A percentile compares a stretch with the other conserved stretches of the same genome.
phyloP scores from a whole-genome alignment of 2,888 invertebrate genomes.

The Lomographa bimaculata region DNA sequence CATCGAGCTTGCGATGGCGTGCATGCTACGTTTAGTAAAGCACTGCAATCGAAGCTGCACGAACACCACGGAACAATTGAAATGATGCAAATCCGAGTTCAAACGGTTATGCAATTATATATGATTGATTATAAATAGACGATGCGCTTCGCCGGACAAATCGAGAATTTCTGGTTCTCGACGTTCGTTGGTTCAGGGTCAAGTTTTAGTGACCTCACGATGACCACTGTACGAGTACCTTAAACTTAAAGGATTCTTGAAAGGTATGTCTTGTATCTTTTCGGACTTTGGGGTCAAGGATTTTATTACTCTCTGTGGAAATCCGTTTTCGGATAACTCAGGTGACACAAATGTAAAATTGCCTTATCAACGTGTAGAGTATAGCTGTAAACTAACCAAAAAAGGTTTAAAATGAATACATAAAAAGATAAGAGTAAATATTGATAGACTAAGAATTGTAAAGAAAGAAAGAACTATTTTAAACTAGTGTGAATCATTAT shows the following conservation, averaged over 20 bases:
- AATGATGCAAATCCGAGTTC: slow-evolving; percentile 24
- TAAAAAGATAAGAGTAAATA: no score
- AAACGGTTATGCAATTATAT: slow-evolving; percentile 28
- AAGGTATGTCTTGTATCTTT: slow-evolving; percentile 11
- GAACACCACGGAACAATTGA: slow-evolving; percentile 8
- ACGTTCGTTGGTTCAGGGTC: slow-evolving; percentile 26
- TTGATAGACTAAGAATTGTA: no score
- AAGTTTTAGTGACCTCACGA: slow-evolving; percentile 28
- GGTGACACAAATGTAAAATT: neutral
- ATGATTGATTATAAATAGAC: slow-evolving; percentile 20
- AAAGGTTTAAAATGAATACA: no score
- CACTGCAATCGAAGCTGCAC: slow-evolving; percentile 31
- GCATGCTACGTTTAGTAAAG: slow-evolving; percentile 33
- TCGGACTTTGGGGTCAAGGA: slow-evolving; percentile 7
- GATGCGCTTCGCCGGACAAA: slow-evolving; percentile 15
- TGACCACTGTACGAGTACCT: slow-evolving; percentile 7
- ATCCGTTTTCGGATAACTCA: slow-evolving; percentile 1
- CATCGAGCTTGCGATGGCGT: slow-evolving; percentile 46
- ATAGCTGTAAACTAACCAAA: no score
- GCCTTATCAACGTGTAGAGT: no score
- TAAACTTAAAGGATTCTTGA: slow-evolving; percentile 3
- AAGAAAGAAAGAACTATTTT: no score
- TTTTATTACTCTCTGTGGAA: slow-evolving; percentile 3
- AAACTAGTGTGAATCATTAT: no score
- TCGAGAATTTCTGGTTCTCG: slow-evolving; percentile 33